These are phyloP conservation scores for Periparus ater DNA, from an alignment of 2,797 vertebrate species.

Conservation along the genomic window DNA sequence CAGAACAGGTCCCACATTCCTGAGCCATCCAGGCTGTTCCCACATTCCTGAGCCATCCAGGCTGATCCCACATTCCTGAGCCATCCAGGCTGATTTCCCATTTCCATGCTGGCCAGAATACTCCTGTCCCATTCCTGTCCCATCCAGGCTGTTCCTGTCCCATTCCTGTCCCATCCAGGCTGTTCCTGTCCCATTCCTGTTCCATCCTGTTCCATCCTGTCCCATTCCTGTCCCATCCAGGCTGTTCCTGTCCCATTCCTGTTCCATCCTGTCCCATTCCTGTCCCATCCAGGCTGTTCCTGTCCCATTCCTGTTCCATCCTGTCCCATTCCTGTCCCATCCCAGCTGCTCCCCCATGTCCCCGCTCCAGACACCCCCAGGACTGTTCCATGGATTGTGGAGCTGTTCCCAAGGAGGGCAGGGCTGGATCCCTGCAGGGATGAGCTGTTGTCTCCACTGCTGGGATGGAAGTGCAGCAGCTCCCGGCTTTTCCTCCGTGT, in stretches of 20 bases:
- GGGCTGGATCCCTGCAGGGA: not conserved
- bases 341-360: not conserved
- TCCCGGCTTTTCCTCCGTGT: not conserved
- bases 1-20: not conserved
- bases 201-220: no score
- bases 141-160: not conserved
- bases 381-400: rapidly evolving
- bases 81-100: not conserved
- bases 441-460: not conserved
- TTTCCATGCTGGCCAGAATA: not conserved
- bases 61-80: not conserved
- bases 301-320: no score
- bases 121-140: not conserved
- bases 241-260: no score
- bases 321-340: not conserved
- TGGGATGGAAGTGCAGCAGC: not conserved
- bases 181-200: not conserved
- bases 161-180: not conserved
- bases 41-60: not conserved
- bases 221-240: no score
- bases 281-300: not conserved
- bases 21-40: not conserved
- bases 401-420: not conserved
- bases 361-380: not conserved
- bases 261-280: not conserved